Evolutionary conservation across 1,140 invertebrate genomes (phyloP).

Genomic region (Caenorhabditis brenneri): DNA sequence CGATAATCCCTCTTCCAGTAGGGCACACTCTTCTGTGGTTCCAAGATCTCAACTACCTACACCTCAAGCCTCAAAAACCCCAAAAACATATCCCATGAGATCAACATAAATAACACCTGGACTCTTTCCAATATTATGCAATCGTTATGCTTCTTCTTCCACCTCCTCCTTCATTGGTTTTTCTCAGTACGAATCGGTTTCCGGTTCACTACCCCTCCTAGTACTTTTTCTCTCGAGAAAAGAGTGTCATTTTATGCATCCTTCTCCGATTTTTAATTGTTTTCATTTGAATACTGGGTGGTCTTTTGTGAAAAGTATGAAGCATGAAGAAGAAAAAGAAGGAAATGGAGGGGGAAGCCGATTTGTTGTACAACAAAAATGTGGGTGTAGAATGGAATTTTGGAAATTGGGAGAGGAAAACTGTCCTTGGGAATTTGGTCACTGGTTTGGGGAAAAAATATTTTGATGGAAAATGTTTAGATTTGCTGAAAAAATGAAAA

Average conservation of each 20-base stretch:
- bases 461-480: no score
- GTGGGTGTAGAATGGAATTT: not conserved
- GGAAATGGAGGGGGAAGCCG: no score
- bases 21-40: no score
- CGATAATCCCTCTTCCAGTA: no score
- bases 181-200: constrained; percentile 17
- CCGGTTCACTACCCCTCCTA: constrained; percentile 1
- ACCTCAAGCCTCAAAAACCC: no score
- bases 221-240: not conserved
- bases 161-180: not conserved
- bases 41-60: no score
- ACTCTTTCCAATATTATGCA: not conserved
- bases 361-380: not conserved
- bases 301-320: no score
- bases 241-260: not conserved
- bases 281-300: not conserved
- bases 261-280: constrained; percentile 33
- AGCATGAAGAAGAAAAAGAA: not conserved
- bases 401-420: no score
- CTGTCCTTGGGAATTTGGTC: no score
- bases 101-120: not conserved
- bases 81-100: not conserved
- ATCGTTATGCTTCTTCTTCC: constrained; percentile 27
- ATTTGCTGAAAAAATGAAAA: no score
- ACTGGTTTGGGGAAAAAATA: no score